Conservation (phyloP, 92 coral and sea anemone genomes). For the Nematostella vectensis region DNA sequence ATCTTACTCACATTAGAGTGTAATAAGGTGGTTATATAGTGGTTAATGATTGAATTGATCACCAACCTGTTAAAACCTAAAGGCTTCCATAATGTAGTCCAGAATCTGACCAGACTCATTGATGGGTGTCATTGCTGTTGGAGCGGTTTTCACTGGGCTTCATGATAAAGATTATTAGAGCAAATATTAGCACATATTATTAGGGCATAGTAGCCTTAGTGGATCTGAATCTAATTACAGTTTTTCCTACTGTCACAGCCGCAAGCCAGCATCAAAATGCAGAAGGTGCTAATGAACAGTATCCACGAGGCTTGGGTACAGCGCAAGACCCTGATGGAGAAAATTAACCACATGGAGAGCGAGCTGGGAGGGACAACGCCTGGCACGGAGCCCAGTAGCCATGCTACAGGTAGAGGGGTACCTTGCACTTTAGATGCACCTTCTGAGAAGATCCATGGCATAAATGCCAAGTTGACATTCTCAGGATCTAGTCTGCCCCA, state of each 20-base stretch:
- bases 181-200: too few relatives aligned
- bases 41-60: too few relatives aligned
- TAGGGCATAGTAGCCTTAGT: too few relatives aligned
- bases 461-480: neutral
- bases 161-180: too few relatives aligned
- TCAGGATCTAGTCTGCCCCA: neutral
- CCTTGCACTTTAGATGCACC: neutral
- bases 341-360: constrained; percentile 56
- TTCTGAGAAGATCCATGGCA: neutral
- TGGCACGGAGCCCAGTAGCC: neutral
- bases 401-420: neutral
- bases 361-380: constrained; percentile 38
- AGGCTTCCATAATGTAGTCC: too few relatives aligned
- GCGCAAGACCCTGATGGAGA: constrained; percentile 58
- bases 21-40: too few relatives aligned
- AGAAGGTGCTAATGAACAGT: constrained; percentile 50
- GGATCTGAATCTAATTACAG: too few relatives aligned
- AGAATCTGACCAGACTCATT: too few relatives aligned
- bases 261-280: constrained; percentile 14
- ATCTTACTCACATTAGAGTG: too few relatives aligned
- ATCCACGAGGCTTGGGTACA: constrained; percentile 55
- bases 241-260: constrained; percentile 5
- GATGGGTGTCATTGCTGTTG: too few relatives aligned
- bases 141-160: too few relatives aligned
- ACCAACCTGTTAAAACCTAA: too few relatives aligned